Conservation (phyloP, 2,888 invertebrate species). For the Pristionchus japonicus region DNA sequence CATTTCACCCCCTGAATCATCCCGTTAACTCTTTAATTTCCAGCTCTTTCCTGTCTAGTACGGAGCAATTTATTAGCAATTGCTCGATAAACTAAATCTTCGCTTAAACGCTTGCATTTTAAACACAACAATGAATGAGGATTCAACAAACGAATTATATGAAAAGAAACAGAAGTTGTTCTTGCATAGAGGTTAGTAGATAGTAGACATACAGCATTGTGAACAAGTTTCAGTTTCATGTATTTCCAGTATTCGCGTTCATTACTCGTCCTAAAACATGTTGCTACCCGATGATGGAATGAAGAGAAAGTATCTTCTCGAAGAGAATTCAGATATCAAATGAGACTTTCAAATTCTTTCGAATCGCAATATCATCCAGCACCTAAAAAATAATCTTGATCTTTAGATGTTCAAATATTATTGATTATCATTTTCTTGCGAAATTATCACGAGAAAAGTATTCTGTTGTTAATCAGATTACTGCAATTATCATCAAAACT, state of each 20-base stretch:
- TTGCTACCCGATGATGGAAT: background rate
- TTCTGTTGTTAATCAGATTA: background rate
- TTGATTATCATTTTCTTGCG: background rate
- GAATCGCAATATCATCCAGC: background rate
- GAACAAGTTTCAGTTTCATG: too few species aligned
- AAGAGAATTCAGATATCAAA: background rate
- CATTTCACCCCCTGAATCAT: background rate
- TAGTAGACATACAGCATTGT: too few species aligned
- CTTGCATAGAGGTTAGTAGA: too few species aligned
- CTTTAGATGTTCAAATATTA: too few species aligned
- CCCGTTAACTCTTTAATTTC: conserved; percentile 17
- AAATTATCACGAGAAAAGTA: too few species aligned
- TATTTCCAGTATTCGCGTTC: background rate
- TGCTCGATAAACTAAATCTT: background rate
- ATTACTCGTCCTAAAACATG: background rate
- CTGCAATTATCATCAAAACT: background rate
- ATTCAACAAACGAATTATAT: background rate
- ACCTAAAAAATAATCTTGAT: background rate
- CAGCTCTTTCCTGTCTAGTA: background rate
- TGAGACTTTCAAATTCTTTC: background rate
- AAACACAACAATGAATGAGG: background rate
- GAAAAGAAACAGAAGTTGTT: too few species aligned
- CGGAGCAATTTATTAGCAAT: background rate
- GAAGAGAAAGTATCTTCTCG: background rate
- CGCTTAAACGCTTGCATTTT: background rate